Conservation (phyloP, 2,888 invertebrate genomes). For the Amiota mariae region DNA sequence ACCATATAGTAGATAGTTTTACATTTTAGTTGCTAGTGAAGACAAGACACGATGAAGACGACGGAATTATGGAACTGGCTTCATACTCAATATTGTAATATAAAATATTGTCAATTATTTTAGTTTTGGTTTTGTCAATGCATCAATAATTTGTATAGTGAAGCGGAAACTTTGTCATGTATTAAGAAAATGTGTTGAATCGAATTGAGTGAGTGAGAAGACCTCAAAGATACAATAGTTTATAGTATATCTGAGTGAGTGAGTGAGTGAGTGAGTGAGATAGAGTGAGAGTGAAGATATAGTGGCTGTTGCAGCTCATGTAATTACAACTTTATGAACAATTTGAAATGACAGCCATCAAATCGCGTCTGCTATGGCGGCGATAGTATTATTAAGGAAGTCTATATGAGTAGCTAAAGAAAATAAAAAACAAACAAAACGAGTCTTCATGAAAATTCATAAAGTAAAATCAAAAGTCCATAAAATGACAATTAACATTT, state of each 20-base stretch:
- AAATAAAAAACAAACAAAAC: too few species aligned
- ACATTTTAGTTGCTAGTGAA: too few species aligned
- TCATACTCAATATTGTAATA: too few species aligned
- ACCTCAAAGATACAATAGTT: background rate
- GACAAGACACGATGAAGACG: too few species aligned
- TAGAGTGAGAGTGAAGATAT: background rate
- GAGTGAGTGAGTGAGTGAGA: too few species aligned
- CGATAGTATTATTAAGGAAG: too few species aligned
- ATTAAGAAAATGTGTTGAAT: too few species aligned
- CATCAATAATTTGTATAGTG: slow-evolving; percentile 41
- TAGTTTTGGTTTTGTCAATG: background rate
- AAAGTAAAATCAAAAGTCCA: slow-evolving; percentile 5
- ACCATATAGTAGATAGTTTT: too few species aligned
- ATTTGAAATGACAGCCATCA: slow-evolving; percentile 16
- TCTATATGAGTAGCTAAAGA: too few species aligned
- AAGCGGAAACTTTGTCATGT: slow-evolving; percentile 45
- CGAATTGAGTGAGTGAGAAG: background rate
- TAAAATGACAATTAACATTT: slow-evolving; percentile 12
- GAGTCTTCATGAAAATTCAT: too few species aligned
- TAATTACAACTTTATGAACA: slow-evolving; percentile 23
- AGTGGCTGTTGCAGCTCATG: slow-evolving; percentile 11
- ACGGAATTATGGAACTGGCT: too few species aligned
- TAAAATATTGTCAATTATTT: slow-evolving; percentile 21
- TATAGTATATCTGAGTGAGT: background rate
- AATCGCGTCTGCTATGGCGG: background rate